Percentiles rank a stretch among this genome's conserved stretches.
Evolutionary conservation across 2,888 invertebrate genomes (phyloP).

Genomic region (Oscheius sp.): DNA sequence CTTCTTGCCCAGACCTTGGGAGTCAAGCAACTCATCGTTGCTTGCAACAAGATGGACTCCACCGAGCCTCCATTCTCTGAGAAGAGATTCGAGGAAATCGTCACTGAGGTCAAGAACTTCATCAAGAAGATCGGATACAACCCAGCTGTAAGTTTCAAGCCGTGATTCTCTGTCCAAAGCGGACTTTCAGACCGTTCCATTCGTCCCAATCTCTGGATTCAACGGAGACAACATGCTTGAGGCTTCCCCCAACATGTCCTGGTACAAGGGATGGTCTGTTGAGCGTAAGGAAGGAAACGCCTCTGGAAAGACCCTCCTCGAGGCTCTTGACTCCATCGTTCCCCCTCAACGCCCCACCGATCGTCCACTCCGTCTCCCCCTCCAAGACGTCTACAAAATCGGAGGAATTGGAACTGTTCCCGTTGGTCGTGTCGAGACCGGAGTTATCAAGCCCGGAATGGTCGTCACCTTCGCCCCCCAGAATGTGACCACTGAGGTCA

Average conservation of each 20-base stretch:
- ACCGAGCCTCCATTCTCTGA: conserved; percentile 97
- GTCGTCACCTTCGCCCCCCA: conserved; percentile 97
- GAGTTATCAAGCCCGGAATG: conserved; percentile 89
- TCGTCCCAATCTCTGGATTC: conserved; percentile 99
- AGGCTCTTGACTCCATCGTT: conserved; percentile 94
- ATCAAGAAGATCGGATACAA: conserved; percentile 99
- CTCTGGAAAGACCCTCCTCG: conserved; percentile 93
- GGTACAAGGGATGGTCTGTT: conserved; percentile 91
- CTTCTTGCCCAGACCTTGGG: conserved; percentile 96
- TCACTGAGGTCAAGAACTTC: conserved; percentile 88
- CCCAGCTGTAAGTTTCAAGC: conserved; percentile 77
- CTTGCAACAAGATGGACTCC: conserved; percentile 99
- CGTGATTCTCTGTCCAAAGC: conserved; percentile 75
- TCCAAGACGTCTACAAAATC: conserved; percentile 99
- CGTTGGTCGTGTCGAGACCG: conserved; percentile 98
- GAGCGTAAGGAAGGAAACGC: conserved; percentile 93
- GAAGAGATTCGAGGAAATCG: conserved; percentile 95
- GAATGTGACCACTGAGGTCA: conserved; percentile 97
- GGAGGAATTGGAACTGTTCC: conserved; percentile 99
- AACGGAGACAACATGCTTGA: conserved; percentile 99
- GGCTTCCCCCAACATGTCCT: conserved; percentile 89
- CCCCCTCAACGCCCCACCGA: conserved; percentile 94
- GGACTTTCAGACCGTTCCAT: conserved; percentile 85
- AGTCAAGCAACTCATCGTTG: conserved; percentile 97
- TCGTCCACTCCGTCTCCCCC: conserved; percentile 95